Evolutionary conservation across 2,888 invertebrate species (phyloP), one percentile per base, ranked within the genome.

Genomic region (Cataglyphis altisquamis): DNA sequence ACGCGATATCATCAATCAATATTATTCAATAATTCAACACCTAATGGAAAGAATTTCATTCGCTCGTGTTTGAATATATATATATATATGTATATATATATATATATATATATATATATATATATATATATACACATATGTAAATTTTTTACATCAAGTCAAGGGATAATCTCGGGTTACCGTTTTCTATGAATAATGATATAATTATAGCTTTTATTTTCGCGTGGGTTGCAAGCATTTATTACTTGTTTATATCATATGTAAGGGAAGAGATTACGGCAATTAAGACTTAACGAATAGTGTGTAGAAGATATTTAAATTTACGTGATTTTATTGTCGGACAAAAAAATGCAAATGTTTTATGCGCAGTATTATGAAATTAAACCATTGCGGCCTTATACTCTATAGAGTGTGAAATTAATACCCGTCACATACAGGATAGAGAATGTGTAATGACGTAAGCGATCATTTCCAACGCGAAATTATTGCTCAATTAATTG

Each of bases 381-480:
- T 10, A 21, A 77, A 3, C 25, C 45, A 70, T 48, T 68, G 62
- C 62, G 10, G 18, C 3, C 25, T 60, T 10, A 8, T 36, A 15
- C 21, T 52, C n/a, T 21, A 8, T 45, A 32, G 15, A 57, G 68
- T 21, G 70, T 70, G 57, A 15, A 45, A 32, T 68, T 68, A 45
- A 48, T 48, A 21, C 18, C 12, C 10, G 36, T 39, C 57, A 21
- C 29, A 67, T 41, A 32, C 15, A 25, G 18, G 68, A 57, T 64
- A 48, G 52, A 52, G 6, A 39, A 70, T 36, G 21, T 36, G 21
- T 45, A 78, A 78, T 15, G 68, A 78, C 41, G 18, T 5, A 36
- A 32, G 45, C 57, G 45, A 70, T 41, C 25, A 60, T 32, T 12
- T 36, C 62, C 60, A 10, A 45, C 15, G 8, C 45, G 8, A 70